phyloP scores from a whole-genome alignment of 1,140 invertebrate species.

The Antheraea pernyi region DNA sequence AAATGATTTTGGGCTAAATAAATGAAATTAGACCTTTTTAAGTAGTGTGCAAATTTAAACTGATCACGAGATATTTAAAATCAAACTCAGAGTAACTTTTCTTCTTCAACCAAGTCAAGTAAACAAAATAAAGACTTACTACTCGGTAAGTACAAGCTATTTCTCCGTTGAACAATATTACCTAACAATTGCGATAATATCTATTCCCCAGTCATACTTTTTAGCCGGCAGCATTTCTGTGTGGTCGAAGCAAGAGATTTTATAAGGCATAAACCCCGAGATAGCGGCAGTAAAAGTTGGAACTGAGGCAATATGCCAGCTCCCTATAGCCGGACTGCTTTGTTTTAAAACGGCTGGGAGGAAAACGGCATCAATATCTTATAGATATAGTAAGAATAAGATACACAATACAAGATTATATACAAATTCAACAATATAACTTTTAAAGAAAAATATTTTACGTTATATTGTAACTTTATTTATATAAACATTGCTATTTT shows the following conservation, averaged over 20 bases:
- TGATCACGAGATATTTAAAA: no score
- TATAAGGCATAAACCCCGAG: constrained; percentile 56
- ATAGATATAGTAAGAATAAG: constrained; percentile 11
- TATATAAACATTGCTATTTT: no score
- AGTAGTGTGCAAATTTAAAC: no score
- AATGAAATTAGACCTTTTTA: no score
- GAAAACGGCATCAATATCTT: constrained; percentile 20
- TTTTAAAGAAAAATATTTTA: background rate
- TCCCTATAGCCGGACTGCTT: constrained; percentile 48
- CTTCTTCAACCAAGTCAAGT: no score
- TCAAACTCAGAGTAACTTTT: no score
- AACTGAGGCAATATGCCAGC: constrained; percentile 56
- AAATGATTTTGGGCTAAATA: no score
- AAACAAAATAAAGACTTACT: constrained; percentile 20
- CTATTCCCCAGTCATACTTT: constrained; percentile 36
- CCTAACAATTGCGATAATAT: constrained; percentile 41
- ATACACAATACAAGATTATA: background rate
- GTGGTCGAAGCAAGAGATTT: constrained; percentile 42
- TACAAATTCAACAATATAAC: no score
- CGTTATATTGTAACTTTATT: background rate
- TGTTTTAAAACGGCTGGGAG: constrained; percentile 42
- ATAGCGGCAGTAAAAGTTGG: constrained; percentile 56
- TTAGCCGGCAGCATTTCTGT: constrained; percentile 32
- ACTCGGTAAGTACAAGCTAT: constrained; percentile 16
- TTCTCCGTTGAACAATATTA: constrained; percentile 32